phyloP scores from a whole-genome alignment of 2,888 invertebrate genomes.

The Cremastobaeus sp. region DNA sequence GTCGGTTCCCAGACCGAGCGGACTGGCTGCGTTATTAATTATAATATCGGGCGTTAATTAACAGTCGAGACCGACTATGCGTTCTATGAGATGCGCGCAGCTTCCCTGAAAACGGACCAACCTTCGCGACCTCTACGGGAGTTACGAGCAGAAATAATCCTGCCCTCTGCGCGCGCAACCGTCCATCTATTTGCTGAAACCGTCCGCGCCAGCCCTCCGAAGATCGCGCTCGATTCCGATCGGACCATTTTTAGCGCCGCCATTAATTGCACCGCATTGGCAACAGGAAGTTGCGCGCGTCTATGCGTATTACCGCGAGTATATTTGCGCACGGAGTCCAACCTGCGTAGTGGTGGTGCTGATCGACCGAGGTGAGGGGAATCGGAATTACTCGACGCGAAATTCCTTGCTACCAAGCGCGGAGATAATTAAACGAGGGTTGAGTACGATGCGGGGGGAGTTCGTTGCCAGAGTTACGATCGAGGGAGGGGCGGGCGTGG shows the following conservation, averaged over 20 bases:
- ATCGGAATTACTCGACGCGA: constrained; percentile 76
- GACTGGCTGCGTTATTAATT: constrained; percentile 64
- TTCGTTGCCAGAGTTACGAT: constrained; percentile 70
- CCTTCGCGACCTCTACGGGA: constrained; percentile 36
- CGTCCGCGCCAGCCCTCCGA: too few relatives aligned
- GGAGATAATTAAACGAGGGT: constrained; percentile 77
- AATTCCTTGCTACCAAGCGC: constrained; percentile 77
- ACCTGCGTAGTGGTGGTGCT: too few relatives aligned
- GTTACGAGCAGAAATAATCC: constrained; percentile 37
- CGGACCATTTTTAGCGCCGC: constrained; percentile 3
- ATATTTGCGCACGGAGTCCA: too few relatives aligned
- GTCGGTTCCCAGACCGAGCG: constrained; percentile 41
- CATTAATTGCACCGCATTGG: too few relatives aligned
- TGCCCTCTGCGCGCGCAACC: constrained; percentile 35
- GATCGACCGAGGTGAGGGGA: constrained; percentile 68
- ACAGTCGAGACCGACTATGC: constrained; percentile 53
- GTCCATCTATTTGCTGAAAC: constrained; percentile 39
- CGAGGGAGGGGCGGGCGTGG: constrained; percentile 76
- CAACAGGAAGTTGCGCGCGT: too few relatives aligned
- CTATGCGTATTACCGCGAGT: too few relatives aligned
- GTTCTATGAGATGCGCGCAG: constrained; percentile 52
- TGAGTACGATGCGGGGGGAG: constrained; percentile 67
- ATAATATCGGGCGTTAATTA: constrained; percentile 66
- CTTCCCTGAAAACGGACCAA: too few relatives aligned
- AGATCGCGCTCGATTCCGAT: constrained; percentile 5